Conservation (phyloP, 2,888 invertebrate species). For the Marronus borbonicus region DNA sequence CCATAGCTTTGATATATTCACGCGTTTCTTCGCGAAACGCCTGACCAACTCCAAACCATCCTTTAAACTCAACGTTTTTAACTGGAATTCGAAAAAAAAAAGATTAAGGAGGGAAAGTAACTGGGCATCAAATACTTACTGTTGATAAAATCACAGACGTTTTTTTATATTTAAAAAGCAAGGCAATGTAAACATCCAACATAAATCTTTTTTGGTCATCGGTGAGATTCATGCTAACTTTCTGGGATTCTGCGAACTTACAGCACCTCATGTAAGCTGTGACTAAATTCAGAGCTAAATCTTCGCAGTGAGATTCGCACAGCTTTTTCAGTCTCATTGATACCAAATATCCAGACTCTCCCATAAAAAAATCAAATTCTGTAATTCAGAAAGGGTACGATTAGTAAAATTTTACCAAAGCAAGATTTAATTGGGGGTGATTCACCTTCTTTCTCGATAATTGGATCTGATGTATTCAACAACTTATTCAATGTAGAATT, state of each 20-base stretch:
- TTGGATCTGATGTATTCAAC: constrained; percentile 63
- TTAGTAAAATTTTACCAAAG: not conserved
- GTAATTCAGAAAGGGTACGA: constrained; percentile 55
- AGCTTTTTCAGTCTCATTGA: constrained; percentile 75
- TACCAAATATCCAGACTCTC: constrained; percentile 75
- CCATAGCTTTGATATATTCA: constrained; percentile 74
- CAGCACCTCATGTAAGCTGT: constrained; percentile 70
- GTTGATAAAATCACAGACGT: constrained; percentile 52
- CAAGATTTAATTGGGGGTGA: not conserved
- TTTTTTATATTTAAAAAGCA: constrained; percentile 67
- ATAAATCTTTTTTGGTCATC: constrained; percentile 74
- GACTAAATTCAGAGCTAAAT: constrained; percentile 75
- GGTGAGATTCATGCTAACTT: constrained; percentile 67
- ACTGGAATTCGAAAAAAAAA: constrained; percentile 65
- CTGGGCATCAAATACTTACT: constrained; percentile 44
- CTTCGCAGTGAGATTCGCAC: constrained; percentile 76
- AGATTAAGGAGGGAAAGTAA: constrained; percentile 8
- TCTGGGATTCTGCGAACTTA: constrained; percentile 63
- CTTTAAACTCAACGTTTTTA: constrained; percentile 72
- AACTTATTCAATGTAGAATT: constrained; percentile 64
- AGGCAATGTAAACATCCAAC: constrained; percentile 75
- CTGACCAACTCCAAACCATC: constrained; percentile 74
- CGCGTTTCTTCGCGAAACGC: constrained; percentile 70
- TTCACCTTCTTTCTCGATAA: constrained; percentile 66
- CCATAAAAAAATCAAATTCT: constrained; percentile 73